Conservation (phyloP, 2,888 invertebrate genomes). For the Caenorhabditis plicata region DNA sequence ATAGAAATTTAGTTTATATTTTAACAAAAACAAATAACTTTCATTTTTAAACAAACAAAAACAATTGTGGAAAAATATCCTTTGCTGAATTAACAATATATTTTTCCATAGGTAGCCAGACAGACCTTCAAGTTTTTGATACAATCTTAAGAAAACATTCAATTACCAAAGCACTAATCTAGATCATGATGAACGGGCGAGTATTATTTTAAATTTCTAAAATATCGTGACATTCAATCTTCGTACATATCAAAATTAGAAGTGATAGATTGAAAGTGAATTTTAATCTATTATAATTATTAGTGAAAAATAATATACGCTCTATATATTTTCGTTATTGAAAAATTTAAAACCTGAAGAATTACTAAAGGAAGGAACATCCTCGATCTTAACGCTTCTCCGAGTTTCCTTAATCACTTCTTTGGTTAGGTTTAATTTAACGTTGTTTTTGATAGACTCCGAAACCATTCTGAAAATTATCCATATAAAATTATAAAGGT, state of each 20-base stretch:
- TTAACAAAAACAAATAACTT: too few relatives aligned
- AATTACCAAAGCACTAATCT: too few relatives aligned
- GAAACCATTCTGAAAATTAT: conserved; percentile 5
- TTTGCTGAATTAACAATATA: too few relatives aligned
- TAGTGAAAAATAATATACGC: background rate
- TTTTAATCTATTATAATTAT: background rate
- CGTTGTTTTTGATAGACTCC: too few relatives aligned
- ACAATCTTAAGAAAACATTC: too few relatives aligned
- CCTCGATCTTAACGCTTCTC: conserved; percentile 30
- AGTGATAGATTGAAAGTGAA: background rate
- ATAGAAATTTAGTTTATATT: too few relatives aligned
- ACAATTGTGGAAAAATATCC: too few relatives aligned
- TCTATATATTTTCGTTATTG: background rate
- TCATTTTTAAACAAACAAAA: too few relatives aligned
- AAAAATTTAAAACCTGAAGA: conserved; percentile 21
- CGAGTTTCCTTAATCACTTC: conserved; percentile 6
- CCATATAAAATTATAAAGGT: too few relatives aligned
- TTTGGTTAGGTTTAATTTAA: too few relatives aligned
- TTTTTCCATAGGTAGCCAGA: too few relatives aligned
- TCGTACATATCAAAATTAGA: background rate
- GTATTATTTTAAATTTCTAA: conserved; percentile 12
- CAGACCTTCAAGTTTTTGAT: too few relatives aligned
- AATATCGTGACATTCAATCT: background rate
- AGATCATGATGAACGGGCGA: conserved; percentile 6
- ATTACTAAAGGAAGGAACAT: conserved; percentile 27